Conservation (phyloP, 2,888 invertebrate genomes). For the Drosophila aldrichi region DNA sequence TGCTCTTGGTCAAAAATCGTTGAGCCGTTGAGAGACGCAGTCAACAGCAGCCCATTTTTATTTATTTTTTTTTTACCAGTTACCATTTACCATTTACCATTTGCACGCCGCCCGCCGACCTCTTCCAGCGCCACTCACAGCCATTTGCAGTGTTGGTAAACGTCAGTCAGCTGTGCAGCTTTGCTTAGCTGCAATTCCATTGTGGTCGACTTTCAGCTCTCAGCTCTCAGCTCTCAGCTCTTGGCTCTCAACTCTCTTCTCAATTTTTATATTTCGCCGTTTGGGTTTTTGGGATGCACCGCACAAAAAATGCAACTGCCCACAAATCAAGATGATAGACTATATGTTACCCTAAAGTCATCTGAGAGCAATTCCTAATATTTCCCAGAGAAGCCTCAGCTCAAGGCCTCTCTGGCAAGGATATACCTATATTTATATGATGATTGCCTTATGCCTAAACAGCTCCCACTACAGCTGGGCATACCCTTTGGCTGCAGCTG, state of each 20-base stretch:
- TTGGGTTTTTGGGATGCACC: conserved; percentile 33
- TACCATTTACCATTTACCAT: conserved; percentile 13
- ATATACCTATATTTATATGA: too few species aligned
- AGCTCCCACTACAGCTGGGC: too few species aligned
- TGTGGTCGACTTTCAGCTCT: conserved; percentile 16
- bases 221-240: neutral
- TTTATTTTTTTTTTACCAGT: neutral
- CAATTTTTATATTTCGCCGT: neutral
- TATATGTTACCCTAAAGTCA: neutral
- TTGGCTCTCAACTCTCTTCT: conserved; percentile 1
- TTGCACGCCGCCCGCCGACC: neutral
- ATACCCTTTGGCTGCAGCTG: neutral
- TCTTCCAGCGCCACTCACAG: neutral
- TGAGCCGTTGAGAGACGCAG: conserved; percentile 73
- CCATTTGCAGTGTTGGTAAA: conserved; percentile 57
- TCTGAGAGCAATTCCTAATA: neutral
- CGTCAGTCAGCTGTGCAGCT: conserved; percentile 63
- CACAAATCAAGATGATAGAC: neutral
- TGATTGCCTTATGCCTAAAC: too few species aligned
- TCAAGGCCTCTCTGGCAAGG: too few species aligned
- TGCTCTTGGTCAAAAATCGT: conserved; percentile 80
- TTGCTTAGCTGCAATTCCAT: conserved; percentile 52
- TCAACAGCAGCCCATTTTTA: conserved; percentile 46
- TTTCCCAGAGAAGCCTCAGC: neutral
- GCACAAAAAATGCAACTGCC: conserved; percentile 28